Percentiles rank a stretch among this genome's conserved stretches.
phyloP scores from a whole-genome alignment of 2,888 invertebrate species.

The Nipponacmea schrenckii region DNA sequence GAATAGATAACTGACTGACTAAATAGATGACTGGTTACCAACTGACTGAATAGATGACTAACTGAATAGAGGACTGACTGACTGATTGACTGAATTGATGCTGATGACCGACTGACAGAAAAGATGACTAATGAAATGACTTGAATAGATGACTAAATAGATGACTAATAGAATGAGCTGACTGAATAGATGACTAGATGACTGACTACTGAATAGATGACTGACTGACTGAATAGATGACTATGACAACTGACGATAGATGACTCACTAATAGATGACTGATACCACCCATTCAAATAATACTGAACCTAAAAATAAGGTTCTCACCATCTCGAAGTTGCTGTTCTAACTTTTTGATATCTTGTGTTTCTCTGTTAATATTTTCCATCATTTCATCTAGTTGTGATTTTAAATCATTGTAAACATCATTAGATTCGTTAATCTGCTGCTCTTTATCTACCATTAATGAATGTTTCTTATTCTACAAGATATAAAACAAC shows the following conservation, averaged over 20 bases:
- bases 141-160: too few species aligned
- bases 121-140: not conserved
- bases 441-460: conserved; percentile 61
- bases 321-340: conserved; percentile 57
- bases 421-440: conserved; percentile 51
- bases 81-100: too few species aligned
- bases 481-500: conserved; percentile 37
- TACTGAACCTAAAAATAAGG: not conserved
- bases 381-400: conserved; percentile 58
- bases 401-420: conserved; percentile 55
- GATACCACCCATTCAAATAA: not conserved
- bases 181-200: too few species aligned
- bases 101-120: too few species aligned
- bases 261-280: not conserved
- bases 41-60: not conserved
- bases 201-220: too few species aligned
- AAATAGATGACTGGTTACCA: too few species aligned
- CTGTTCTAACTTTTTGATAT: conserved; percentile 59
- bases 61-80: not conserved
- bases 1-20: too few species aligned
- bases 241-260: too few species aligned
- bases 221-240: too few species aligned
- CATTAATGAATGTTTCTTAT: conserved; percentile 51
- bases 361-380: conserved; percentile 58
- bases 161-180: too few species aligned